Percentiles rank a stretch among this genome's conserved stretches.
phyloP scores from a whole-genome alignment of 2,888 invertebrate species.

The Stenodema calcarata region DNA sequence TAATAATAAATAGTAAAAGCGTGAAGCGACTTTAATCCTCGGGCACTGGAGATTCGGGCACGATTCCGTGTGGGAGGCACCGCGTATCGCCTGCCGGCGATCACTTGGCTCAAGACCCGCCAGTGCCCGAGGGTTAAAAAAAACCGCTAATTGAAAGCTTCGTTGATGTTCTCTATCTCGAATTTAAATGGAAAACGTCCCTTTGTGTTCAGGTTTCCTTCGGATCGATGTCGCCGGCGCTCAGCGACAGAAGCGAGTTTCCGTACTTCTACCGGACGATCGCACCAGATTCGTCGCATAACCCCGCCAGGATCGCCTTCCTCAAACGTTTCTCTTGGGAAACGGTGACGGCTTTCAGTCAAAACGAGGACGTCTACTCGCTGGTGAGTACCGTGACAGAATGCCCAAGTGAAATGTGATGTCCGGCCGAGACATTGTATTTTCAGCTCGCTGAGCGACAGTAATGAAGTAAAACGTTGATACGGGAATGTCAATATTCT shows the following conservation, averaged over 20 bases:
- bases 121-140: too few relatives aligned
- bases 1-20: too few relatives aligned
- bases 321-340: conserved; percentile 83
- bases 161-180: neutral
- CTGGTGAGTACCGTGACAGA: conserved; percentile 64
- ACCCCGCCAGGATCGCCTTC: conserved; percentile 83
- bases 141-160: too few relatives aligned
- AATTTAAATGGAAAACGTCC: neutral
- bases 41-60: too few relatives aligned
- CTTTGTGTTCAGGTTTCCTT: conserved; percentile 76
- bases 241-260: conserved; percentile 87
- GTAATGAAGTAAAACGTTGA: neutral
- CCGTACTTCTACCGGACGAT: conserved; percentile 89
- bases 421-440: neutral
- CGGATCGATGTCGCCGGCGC: conserved; percentile 86
- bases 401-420: neutral
- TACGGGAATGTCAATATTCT: neutral
- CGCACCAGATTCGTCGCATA: conserved; percentile 89
- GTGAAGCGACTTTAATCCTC: too few relatives aligned
- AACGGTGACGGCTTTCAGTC: conserved; percentile 85
- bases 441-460: neutral
- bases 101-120: too few relatives aligned
- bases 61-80: too few relatives aligned
- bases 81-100: too few relatives aligned
- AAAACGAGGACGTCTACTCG: conserved; percentile 85